These are phyloP conservation scores for Nanger granti DNA, from an alignment of 2,113 vertebrate genomes.

Conservation along the genomic window DNA sequence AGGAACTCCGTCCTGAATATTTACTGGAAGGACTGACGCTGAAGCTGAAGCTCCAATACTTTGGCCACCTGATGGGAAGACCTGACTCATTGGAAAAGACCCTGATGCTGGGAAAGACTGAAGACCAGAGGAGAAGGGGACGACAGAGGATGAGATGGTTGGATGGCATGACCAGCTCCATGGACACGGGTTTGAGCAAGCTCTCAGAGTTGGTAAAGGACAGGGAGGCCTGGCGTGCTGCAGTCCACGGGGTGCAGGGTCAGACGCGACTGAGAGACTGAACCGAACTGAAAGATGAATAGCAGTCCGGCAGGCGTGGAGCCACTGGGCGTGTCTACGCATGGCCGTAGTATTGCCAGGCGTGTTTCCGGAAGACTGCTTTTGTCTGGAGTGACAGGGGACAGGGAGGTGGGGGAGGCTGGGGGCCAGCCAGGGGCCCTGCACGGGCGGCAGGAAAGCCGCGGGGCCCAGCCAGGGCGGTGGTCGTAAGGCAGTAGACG, in stretches of 20 bases:
- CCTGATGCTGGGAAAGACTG: neutral
- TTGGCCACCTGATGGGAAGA: accelerated
- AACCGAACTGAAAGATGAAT: neutral
- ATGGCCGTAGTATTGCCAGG: accelerated
- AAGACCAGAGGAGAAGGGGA: neutral
- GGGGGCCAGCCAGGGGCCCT: neutral
- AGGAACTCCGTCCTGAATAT: neutral
- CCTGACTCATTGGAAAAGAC: neutral
- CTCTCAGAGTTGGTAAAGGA: neutral
- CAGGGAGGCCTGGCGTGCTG: neutral
- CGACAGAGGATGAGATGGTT: neutral
- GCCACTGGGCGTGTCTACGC: accelerated
- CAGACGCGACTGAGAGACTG: accelerated
- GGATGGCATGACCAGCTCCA: neutral
- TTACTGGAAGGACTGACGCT: neutral
- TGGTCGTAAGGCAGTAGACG: neutral
- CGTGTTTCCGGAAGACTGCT: neutral
- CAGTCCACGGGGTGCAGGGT: neutral
- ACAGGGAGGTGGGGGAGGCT: neutral
- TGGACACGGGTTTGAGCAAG: neutral
- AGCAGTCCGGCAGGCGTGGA: neutral
- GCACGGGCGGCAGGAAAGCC: accelerated
- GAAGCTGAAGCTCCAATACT: neutral
- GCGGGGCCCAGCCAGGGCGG: accelerated
- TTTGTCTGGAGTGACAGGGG: neutral